Evolutionary conservation across 2,113 vertebrate species (phyloP).

Genomic region (Oostethus manadensis): DNA sequence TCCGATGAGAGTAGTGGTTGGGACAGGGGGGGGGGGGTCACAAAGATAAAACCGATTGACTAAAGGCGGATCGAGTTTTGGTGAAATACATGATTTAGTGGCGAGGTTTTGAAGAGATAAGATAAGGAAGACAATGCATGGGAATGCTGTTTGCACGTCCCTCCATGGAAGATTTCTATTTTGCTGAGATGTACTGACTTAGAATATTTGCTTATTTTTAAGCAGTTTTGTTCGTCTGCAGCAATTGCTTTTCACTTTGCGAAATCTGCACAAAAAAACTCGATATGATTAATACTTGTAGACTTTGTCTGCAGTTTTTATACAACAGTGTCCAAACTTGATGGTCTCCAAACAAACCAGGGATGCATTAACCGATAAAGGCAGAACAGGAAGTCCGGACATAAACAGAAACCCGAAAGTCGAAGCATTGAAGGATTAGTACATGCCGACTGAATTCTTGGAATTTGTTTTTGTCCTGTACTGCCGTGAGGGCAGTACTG

Average conservation of each 20-base stretch:
- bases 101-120: constrained; percentile 36
- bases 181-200: background rate
- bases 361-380: too few species aligned
- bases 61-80: constrained; percentile 49
- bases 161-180: background rate
- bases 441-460: too few species aligned
- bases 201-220: too few species aligned
- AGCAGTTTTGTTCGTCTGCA: background rate
- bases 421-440: too few species aligned
- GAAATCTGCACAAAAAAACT: background rate
- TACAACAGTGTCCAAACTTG: too few species aligned
- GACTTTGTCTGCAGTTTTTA: too few species aligned
- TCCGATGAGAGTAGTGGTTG: constrained; percentile 29
- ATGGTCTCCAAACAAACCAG: too few species aligned
- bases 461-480: too few species aligned
- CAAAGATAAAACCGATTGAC: constrained; percentile 63
- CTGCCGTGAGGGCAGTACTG: too few species aligned
- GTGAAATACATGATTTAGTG: constrained; percentile 49
- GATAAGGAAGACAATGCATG: constrained; percentile 50
- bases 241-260: background rate
- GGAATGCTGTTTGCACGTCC: constrained; percentile 38
- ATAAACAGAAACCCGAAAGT: too few species aligned
- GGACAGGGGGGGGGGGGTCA: constrained; percentile 42
- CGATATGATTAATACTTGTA: background rate
- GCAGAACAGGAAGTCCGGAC: too few species aligned